A percentile compares a stretch with the other conserved stretches of the same genome.
These are phyloP conservation scores for Zaprionus obscuricornis DNA, from an alignment of 2,888 invertebrate species.

Conservation along the genomic window DNA sequence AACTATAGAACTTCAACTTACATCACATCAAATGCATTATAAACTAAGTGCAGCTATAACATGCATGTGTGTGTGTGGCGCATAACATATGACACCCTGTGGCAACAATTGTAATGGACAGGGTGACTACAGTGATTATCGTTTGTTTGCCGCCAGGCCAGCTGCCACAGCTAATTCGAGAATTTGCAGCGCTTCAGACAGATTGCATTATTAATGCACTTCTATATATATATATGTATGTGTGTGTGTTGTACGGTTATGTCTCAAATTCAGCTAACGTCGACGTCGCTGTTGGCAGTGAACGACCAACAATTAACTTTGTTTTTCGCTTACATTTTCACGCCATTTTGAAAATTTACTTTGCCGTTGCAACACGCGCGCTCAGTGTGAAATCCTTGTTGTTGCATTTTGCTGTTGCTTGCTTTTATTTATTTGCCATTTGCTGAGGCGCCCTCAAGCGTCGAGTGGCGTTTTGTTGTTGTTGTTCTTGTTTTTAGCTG, in stretches of 20 bases:
- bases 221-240: not conserved
- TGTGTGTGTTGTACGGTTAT: constrained; percentile 6
- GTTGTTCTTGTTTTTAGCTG: constrained; percentile 46
- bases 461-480: constrained; percentile 48
- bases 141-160: constrained; percentile 50
- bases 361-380: constrained; percentile 27
- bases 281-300: constrained; percentile 11
- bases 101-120: no score
- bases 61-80: constrained; percentile 9
- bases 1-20: no score
- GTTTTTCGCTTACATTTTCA: constrained; percentile 70
- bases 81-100: no score
- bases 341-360: constrained; percentile 64
- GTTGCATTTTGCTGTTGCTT: constrained; percentile 8
- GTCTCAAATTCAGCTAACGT: constrained; percentile 2
- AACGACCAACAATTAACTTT: constrained; percentile 65
- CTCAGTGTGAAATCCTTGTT: constrained; percentile 4
- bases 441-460: constrained; percentile 29
- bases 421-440: constrained; percentile 51
- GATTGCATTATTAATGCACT: constrained; percentile 60
- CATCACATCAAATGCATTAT: constrained; percentile 16
- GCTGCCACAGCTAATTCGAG: constrained; percentile 36
- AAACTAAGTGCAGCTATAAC: constrained; percentile 9
- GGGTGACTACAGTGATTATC: constrained; percentile 34
- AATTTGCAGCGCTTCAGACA: constrained; percentile 44